phyloP scores from a whole-genome alignment of 2,113 vertebrate genomes.

The Carassius gibelio region DNA sequence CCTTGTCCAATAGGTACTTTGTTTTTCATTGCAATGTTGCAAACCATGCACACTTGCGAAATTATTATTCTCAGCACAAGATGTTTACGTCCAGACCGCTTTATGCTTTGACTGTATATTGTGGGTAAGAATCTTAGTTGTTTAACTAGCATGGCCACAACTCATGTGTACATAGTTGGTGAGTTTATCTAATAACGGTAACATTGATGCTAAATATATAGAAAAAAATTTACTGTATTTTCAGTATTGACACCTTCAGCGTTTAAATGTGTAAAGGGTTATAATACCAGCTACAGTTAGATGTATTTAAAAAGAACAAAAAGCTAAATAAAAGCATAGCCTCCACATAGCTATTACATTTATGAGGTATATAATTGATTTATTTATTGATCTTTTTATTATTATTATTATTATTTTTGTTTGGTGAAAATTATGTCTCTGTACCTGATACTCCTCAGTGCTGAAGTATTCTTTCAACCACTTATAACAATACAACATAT shows the following conservation, averaged over 20 bases:
- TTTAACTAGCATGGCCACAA: slow-evolving; percentile 81
- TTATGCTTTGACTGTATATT: slow-evolving; percentile 83
- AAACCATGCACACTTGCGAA: slow-evolving; percentile 78
- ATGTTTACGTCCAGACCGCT: slow-evolving; percentile 82
- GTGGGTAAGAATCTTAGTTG: slow-evolving; percentile 78
- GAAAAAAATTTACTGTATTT: slow-evolving; percentile 82
- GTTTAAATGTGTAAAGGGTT: slow-evolving; percentile 80
- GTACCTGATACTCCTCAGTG: slow-evolving; percentile 75
- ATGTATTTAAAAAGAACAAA: slow-evolving; percentile 60
- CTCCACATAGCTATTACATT: slow-evolving; percentile 80
- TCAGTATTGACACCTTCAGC: slow-evolving; percentile 78
- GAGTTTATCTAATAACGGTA: slow-evolving; percentile 75
- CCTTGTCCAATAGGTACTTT: slow-evolving; percentile 75
- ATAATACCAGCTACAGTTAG: slow-evolving; percentile 78
- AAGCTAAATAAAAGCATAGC: slow-evolving; percentile 73
- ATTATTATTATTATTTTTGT: slow-evolving; percentile 66
- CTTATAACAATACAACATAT: slow-evolving; percentile 75
- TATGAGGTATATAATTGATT: slow-evolving; percentile 85
- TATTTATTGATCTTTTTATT: slow-evolving; percentile 83
- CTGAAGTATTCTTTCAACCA: slow-evolving; percentile 75
- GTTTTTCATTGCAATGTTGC: slow-evolving; percentile 77
- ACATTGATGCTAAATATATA: slow-evolving; percentile 53
- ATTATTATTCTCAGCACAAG: slow-evolving; percentile 85
- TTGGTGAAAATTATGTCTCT: slow-evolving; percentile 74
- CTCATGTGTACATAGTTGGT: slow-evolving; percentile 77